Evolutionary conservation across 2,113 vertebrate genomes (phyloP).

Genomic region (Capra hircus): DNA sequence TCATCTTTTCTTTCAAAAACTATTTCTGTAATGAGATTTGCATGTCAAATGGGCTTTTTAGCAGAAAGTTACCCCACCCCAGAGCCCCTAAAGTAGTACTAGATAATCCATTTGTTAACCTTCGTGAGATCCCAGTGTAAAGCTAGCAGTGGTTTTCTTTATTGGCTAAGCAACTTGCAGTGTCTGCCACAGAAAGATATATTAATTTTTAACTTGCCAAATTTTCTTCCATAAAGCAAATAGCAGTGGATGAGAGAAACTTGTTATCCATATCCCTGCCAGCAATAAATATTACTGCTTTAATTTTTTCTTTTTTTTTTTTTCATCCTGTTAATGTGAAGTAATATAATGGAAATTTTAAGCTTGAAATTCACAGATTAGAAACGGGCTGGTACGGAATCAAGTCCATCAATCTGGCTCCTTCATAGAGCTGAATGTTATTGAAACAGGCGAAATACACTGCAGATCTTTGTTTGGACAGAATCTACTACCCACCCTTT

Average conservation of each 20-base stretch:
- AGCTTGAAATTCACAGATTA: background rate
- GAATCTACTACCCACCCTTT: background rate
- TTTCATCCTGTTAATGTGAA: background rate
- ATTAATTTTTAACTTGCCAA: background rate
- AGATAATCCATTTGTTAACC: background rate
- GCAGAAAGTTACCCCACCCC: background rate
- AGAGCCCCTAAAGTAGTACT: background rate
- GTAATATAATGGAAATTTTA: background rate
- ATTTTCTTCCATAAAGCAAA: conserved; percentile 7
- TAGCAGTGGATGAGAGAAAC: background rate
- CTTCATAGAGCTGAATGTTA: background rate
- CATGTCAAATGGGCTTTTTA: background rate
- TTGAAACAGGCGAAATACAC: background rate
- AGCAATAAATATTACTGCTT: background rate
- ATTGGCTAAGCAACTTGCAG: background rate
- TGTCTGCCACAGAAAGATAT: background rate
- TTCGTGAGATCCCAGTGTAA: background rate
- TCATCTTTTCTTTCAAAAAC: conserved; percentile 5
- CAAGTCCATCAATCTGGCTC: background rate
- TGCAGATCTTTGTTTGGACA: background rate
- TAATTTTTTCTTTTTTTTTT: background rate
- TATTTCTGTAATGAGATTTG: conserved; percentile 24
- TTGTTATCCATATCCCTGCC: background rate
- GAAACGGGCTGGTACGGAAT: background rate
- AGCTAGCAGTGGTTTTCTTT: background rate